Conservation (phyloP, 2,888 invertebrate species). For the Cordilura impudica region DNA sequence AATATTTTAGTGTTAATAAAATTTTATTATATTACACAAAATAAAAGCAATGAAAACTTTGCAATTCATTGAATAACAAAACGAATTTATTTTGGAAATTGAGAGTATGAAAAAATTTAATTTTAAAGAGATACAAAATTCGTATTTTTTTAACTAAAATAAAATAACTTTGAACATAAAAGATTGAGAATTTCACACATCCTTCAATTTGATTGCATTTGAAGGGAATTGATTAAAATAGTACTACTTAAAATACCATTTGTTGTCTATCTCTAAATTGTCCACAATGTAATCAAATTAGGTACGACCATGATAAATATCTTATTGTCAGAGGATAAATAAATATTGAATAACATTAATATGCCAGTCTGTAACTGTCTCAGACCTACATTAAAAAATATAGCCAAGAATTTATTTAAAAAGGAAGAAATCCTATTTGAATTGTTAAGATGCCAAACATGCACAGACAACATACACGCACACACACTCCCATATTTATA, state of each 20-base stretch:
- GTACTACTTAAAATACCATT: conserved; percentile 46
- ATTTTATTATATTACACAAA: too few relatives aligned
- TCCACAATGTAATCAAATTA: conserved; percentile 57
- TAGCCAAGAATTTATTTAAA: conserved; percentile 15
- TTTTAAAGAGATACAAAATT: too few relatives aligned
- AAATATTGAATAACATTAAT: conserved; percentile 47
- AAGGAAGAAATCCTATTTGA: conserved; percentile 4
- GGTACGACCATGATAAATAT: conserved; percentile 43
- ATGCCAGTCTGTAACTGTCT: conserved; percentile 6
- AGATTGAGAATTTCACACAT: too few relatives aligned
- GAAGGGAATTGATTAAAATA: conserved; percentile 28
- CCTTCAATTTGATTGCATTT: background rate
- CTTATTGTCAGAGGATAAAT: conserved; percentile 44
- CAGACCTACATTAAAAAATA: conserved; percentile 3
- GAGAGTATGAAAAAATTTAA: too few relatives aligned
- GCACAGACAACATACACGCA: too few relatives aligned
- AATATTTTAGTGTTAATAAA: too few relatives aligned
- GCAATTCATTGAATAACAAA: too few relatives aligned
- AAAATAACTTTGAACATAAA: too few relatives aligned
- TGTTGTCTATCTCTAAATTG: conserved; percentile 43
- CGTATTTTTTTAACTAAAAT: too few relatives aligned
- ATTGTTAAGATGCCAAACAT: background rate
- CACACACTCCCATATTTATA: conserved; percentile 22
- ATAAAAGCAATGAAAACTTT: too few relatives aligned
- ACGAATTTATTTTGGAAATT: too few relatives aligned